A percentile compares a stretch with the other conserved stretches of the same genome.
Conservation (phyloP, 2,113 vertebrate species). For the Pedetes capensis region DNA sequence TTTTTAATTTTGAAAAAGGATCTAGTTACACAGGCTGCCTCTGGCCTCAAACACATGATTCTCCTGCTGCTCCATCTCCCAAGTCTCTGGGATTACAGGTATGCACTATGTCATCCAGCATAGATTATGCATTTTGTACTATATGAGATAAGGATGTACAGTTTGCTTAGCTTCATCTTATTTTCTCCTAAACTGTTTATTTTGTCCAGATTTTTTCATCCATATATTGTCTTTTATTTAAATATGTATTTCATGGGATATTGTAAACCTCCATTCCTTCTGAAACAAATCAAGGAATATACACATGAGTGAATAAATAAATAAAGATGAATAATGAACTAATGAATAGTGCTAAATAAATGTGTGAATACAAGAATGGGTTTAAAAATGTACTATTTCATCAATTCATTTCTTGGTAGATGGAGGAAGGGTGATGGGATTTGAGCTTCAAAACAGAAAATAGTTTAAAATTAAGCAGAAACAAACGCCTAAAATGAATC, state of each 20-base stretch:
- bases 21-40: too few relatives aligned
- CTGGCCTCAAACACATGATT: too few relatives aligned
- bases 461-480: background rate
- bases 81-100: too few relatives aligned
- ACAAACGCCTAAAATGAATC: background rate
- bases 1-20: too few relatives aligned
- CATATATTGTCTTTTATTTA: constrained; percentile 18
- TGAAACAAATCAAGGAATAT: background rate
- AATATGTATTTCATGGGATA: background rate
- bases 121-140: background rate
- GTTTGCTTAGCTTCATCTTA: background rate
- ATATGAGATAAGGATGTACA: background rate
- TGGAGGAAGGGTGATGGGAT: background rate
- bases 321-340: background rate
- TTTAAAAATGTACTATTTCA: background rate
- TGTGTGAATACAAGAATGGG: background rate
- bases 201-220: background rate
- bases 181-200: background rate
- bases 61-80: too few relatives aligned
- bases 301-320: background rate
- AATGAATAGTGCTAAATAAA: background rate
- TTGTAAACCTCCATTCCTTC: background rate
- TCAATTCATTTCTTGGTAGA: background rate
- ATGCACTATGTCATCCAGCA: too few relatives aligned
- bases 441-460: background rate